A percentile compares a stretch with the other conserved stretches of the same genome.
These are phyloP conservation scores for Resseliella maxima DNA, from an alignment of 2,888 invertebrate genomes.

Conservation along the genomic window DNA sequence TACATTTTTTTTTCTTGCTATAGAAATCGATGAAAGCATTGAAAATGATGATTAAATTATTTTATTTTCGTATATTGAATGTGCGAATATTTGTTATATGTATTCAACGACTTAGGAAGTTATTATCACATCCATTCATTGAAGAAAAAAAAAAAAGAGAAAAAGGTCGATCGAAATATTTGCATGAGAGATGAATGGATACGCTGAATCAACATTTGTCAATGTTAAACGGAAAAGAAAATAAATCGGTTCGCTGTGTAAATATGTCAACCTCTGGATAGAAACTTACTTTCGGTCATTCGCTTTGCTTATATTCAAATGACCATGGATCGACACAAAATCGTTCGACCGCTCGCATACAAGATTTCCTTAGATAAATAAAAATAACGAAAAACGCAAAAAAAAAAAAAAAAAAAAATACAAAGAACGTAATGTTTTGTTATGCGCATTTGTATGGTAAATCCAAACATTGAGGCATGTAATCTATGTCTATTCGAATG, in stretches of 20 bases:
- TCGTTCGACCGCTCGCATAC: too few relatives aligned
- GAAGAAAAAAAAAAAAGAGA: not conserved
- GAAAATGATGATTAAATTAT: not conserved
- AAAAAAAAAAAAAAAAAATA: too few relatives aligned
- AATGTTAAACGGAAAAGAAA: conserved; percentile 40
- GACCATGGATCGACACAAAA: not conserved
- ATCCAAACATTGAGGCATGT: too few relatives aligned
- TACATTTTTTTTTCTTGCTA: not conserved
- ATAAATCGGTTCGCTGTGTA: conserved; percentile 16
- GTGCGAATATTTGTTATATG: not conserved
- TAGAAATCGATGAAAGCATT: too few relatives aligned
- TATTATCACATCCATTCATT: not conserved
- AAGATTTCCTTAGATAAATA: too few relatives aligned
- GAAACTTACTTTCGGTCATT: conserved; percentile 25
- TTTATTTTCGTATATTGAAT: not conserved
- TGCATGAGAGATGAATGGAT: not conserved
- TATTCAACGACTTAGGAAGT: not conserved
- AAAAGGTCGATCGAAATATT: not conserved
- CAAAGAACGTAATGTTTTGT: too few relatives aligned
- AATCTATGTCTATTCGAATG: too few relatives aligned
- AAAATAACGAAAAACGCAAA: too few relatives aligned
- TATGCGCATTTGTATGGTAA: too few relatives aligned
- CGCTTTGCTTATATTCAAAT: not conserved
- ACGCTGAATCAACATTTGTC: not conserved
- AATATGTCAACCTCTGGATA: not conserved